Conservation (phyloP, 2,113 vertebrate genomes). For the Clinocottus analis region DNA sequence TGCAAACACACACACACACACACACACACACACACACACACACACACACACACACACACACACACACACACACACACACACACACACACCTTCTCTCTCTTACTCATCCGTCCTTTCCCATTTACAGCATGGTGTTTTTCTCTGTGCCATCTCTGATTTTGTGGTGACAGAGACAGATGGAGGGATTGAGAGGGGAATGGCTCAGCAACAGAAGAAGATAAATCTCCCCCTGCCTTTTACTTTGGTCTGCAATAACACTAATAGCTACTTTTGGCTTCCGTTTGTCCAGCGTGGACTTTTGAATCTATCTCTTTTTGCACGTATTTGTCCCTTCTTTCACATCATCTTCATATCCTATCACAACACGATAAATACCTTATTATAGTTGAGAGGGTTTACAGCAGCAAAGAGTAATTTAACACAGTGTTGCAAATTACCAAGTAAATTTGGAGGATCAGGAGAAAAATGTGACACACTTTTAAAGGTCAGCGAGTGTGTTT, state of each 20-base stretch:
- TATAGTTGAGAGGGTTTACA: neutral
- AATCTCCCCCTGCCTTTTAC: constrained; percentile 27
- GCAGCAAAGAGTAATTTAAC: neutral
- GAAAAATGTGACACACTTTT: neutral
- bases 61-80: constrained; percentile 7
- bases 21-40: constrained; percentile 22
- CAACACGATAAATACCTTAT: neutral
- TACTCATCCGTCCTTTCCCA: constrained; percentile 53
- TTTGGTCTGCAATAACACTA: constrained; percentile 38
- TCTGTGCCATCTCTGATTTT: constrained; percentile 35
- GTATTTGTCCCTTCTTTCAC: neutral
- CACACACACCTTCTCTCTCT: constrained; percentile 45
- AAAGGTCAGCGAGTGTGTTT: neutral
- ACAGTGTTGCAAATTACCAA: neutral
- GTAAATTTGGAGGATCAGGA: neutral
- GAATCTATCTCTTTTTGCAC: neutral
- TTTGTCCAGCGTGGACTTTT: constrained; percentile 5
- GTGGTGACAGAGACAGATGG: constrained; percentile 71
- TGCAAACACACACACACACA: constrained; percentile 7
- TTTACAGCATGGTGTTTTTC: constrained; percentile 49
- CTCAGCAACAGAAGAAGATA: constrained; percentile 33
- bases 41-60: constrained; percentile 37
- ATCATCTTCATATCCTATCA: neutral
- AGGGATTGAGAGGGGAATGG: constrained; percentile 44
- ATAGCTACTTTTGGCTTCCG: constrained; percentile 29